These are phyloP conservation scores for Agonopterix arenella DNA, from an alignment of 2,888 invertebrate genomes.

Conservation along the genomic window DNA sequence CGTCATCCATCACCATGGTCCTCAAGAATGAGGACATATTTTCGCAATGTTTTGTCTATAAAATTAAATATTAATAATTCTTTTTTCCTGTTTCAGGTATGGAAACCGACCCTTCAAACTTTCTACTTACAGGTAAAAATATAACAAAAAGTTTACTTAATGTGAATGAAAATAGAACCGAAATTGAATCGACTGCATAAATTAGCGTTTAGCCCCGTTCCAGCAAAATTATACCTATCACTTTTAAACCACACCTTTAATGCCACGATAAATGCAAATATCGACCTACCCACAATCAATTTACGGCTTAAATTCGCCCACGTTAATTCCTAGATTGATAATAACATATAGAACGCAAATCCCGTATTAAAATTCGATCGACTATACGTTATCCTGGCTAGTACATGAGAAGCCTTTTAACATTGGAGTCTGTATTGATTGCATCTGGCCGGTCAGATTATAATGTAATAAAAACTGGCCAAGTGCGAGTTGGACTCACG, in stretches of 20 bases:
- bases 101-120: too few relatives aligned
- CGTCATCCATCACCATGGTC: too few relatives aligned
- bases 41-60: too few relatives aligned
- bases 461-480: neutral
- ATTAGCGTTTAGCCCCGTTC: neutral
- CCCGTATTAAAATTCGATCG: slow-evolving; percentile 66
- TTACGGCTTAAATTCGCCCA: slow-evolving; percentile 39
- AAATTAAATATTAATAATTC: too few relatives aligned
- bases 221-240: neutral
- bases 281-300: slow-evolving; percentile 23
- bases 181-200: too few relatives aligned
- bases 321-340: slow-evolving; percentile 22
- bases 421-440: slow-evolving; percentile 18
- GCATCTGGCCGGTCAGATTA: neutral
- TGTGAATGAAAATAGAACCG: too few relatives aligned
- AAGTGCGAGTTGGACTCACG: too few relatives aligned
- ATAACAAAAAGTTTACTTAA: too few relatives aligned
- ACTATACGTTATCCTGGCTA: slow-evolving; percentile 56
- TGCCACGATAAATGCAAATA: slow-evolving; percentile 17
- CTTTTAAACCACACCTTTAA: neutral
- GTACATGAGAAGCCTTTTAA: slow-evolving; percentile 68
- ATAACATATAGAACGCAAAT: slow-evolving; percentile 52
- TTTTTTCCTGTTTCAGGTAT: too few relatives aligned
- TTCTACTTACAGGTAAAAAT: too few relatives aligned
- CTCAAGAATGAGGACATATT: too few relatives aligned